Percentiles rank a stretch among this genome's conserved stretches.
These are phyloP conservation scores for Aelia acuminata DNA, from an alignment of 2,888 invertebrate genomes.

Conservation along the genomic window DNA sequence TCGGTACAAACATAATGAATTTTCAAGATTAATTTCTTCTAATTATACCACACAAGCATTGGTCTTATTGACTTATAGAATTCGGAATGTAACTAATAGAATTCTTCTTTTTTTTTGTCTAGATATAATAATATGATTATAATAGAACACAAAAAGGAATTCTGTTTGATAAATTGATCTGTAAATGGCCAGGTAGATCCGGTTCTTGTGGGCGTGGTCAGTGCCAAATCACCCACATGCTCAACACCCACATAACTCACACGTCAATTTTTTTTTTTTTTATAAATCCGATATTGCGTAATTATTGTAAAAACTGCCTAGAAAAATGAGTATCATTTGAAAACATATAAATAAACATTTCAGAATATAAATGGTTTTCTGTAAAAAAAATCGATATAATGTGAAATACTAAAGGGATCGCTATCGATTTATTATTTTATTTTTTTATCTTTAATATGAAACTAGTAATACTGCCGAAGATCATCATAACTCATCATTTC, in stretches of 20 bases:
- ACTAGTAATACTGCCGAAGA: too few relatives aligned
- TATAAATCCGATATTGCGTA: not conserved
- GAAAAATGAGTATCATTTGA: not conserved
- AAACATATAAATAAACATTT: not conserved
- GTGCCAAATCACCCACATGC: slow-evolving; percentile 29
- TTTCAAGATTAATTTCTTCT: too few relatives aligned
- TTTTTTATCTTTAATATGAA: too few relatives aligned
- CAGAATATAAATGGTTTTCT: not conserved
- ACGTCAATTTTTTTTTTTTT: slow-evolving; percentile 9
- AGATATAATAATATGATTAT: not conserved
- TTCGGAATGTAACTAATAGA: not conserved
- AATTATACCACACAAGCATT: too few relatives aligned
- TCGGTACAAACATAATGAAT: too few relatives aligned
- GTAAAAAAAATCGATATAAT: not conserved
- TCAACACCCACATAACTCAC: slow-evolving; percentile 37
- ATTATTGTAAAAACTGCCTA: not conserved
- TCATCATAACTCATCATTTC: not conserved
- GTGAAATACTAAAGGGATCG: not conserved
- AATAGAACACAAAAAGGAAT: not conserved
- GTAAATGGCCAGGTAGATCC: slow-evolving; percentile 7
- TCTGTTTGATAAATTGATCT: slow-evolving; percentile 20
- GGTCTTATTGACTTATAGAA: too few relatives aligned
- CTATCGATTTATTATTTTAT: too few relatives aligned
- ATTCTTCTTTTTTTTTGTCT: not conserved
- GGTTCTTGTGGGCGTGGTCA: slow-evolving; percentile 12